Evolutionary conservation across 2,797 vertebrate species (phyloP).

Genomic region (Peromyscus aztecus): DNA sequence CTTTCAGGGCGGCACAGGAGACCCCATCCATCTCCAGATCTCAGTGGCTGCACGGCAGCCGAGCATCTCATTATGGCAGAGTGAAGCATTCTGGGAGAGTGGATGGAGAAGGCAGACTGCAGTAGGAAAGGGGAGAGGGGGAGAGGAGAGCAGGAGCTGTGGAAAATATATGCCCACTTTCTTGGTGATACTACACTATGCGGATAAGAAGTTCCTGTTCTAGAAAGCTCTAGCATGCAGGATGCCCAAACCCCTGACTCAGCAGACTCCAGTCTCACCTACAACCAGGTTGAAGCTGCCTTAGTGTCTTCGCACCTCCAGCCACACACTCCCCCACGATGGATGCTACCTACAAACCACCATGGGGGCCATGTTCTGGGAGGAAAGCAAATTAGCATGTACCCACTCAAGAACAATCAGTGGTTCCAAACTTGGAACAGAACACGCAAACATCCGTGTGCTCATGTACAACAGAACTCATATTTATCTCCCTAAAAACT

Average conservation of each 20-base stretch:
- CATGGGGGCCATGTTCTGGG: background rate
- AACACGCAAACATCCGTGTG: background rate
- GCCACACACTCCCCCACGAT: background rate
- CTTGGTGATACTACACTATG: background rate
- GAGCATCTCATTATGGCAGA: slow-evolving; percentile 80
- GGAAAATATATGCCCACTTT: slow-evolving; percentile 50
- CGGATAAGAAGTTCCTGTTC: slow-evolving; percentile 56
- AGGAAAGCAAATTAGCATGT: background rate
- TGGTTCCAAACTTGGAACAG: slow-evolving; percentile 26
- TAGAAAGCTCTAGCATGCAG: slow-evolving; percentile 13
- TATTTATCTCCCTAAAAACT: background rate
- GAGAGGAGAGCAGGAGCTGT: background rate
- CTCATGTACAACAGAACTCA: background rate
- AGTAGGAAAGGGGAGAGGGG: slow-evolving; percentile 2
- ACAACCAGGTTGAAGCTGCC: background rate
- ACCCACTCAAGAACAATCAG: background rate
- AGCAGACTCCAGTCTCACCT: slow-evolving; percentile 44
- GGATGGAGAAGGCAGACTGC: slow-evolving; percentile 44
- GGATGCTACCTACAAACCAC: background rate
- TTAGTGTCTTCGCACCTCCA: background rate
- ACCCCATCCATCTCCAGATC: slow-evolving; percentile 78
- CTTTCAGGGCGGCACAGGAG: slow-evolving; percentile 72
- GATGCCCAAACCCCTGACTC: slow-evolving; percentile 34
- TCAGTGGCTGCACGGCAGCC: slow-evolving; percentile 38
- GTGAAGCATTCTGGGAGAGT: slow-evolving; percentile 79